phyloP scores from a whole-genome alignment of 2,888 invertebrate species.

The Netelia inedita region DNA sequence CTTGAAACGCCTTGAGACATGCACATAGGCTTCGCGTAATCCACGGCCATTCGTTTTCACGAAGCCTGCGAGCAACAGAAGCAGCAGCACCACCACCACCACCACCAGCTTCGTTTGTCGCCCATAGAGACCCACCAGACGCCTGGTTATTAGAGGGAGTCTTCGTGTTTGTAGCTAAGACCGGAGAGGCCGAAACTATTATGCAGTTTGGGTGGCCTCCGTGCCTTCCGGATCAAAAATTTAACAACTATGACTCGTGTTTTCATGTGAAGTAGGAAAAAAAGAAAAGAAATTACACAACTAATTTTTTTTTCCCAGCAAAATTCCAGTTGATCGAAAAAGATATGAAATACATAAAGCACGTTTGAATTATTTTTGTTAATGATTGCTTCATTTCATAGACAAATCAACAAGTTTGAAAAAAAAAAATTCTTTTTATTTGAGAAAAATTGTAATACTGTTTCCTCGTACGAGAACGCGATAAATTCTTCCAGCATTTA shows the following conservation, averaged over 20 bases:
- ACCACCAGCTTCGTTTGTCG: constrained; percentile 24
- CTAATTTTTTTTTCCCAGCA: neutral
- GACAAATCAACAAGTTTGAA: neutral
- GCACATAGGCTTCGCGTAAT: constrained; percentile 51
- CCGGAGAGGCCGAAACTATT: constrained; percentile 9
- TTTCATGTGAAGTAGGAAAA: neutral
- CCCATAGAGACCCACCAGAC: constrained; percentile 17
- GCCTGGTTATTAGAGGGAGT: constrained; percentile 7
- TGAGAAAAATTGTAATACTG: no score
- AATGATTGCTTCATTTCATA: no score
- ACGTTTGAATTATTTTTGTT: no score
- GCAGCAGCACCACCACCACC: neutral
- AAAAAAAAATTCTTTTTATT: neutral
- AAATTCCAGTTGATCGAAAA: no score
- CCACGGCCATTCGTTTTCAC: constrained; percentile 55
- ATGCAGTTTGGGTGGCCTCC: constrained; percentile 29
- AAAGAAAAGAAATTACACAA: neutral
- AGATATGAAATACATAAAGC: no score
- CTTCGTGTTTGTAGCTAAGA: neutral
- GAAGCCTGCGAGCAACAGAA: neutral
- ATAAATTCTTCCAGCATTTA: constrained; percentile 13
- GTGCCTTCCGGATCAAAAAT: neutral
- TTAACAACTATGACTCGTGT: neutral
- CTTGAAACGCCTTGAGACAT: constrained; percentile 56
- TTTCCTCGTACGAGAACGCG: neutral